phyloP scores from a whole-genome alignment of 2,113 vertebrate species.

The Eulacestoma nigropectus region DNA sequence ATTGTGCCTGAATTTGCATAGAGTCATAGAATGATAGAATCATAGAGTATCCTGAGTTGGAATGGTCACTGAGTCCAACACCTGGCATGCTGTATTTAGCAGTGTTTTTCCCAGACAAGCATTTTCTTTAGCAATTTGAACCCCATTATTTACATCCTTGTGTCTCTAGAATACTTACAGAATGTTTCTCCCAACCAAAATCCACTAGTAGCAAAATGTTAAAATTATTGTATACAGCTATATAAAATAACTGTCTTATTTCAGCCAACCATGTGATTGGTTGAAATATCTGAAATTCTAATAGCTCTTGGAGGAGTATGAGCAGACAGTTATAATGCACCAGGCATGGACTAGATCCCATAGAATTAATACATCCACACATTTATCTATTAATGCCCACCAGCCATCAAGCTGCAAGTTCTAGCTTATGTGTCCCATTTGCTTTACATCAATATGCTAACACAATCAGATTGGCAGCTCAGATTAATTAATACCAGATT shows the following conservation, averaged over 20 bases:
- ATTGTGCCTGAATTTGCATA: background rate
- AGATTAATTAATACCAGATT: background rate
- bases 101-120: background rate
- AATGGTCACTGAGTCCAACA: background rate
- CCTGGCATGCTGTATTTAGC: background rate
- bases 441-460: background rate
- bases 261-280: background rate
- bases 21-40: background rate
- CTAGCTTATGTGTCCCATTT: background rate
- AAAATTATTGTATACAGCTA: background rate
- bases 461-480: background rate
- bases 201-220: background rate
- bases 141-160: background rate
- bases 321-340: background rate
- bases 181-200: background rate
- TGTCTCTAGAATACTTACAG: background rate
- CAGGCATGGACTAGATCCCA: background rate
- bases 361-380: background rate
- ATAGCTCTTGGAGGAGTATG: background rate
- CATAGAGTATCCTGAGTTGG: background rate
- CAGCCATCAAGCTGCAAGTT: background rate
- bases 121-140: background rate
- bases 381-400: background rate
- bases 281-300: too few species aligned
- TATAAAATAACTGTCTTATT: background rate